Percentiles rank a stretch among this genome's conserved stretches.
These are phyloP conservation scores for Trachurus trachurus DNA, from an alignment of 2,797 vertebrate genomes.

Conservation along the genomic window DNA sequence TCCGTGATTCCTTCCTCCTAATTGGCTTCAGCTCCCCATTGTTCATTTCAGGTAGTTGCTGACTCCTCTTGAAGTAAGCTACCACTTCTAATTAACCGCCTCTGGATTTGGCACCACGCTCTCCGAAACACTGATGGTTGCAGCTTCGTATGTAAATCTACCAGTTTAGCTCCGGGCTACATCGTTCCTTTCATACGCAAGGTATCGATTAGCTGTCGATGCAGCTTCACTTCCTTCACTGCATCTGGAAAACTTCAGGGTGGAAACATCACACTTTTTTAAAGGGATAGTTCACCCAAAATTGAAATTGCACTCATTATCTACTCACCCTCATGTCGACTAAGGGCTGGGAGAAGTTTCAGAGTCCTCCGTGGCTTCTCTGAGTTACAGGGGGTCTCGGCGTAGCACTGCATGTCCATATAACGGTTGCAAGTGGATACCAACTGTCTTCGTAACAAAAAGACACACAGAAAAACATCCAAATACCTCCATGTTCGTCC, in stretches of 20 bases:
- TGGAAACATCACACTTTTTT: not conserved
- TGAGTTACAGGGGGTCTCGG: no score
- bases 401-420: no score
- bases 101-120: constrained; percentile 48
- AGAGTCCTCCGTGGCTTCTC: no score
- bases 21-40: constrained; percentile 52
- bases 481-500: no score
- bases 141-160: constrained; percentile 38
- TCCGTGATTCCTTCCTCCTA: constrained; percentile 53
- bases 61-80: constrained; percentile 32
- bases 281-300: no score
- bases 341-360: no score
- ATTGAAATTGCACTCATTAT: no score
- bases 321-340: no score
- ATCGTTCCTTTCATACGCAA: not conserved
- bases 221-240: not conserved
- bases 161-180: constrained; percentile 32
- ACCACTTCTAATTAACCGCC: constrained; percentile 78
- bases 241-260: not conserved
- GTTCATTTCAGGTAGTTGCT: constrained; percentile 62
- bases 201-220: constrained; percentile 35
- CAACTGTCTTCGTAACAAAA: no score
- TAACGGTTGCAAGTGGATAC: no score
- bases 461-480: no score
- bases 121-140: constrained; percentile 53